A percentile compares a stretch with the other conserved stretches of the same genome.
Conservation (phyloP, 2,113 vertebrate species). For the Paracanthobrama guichenoti region DNA sequence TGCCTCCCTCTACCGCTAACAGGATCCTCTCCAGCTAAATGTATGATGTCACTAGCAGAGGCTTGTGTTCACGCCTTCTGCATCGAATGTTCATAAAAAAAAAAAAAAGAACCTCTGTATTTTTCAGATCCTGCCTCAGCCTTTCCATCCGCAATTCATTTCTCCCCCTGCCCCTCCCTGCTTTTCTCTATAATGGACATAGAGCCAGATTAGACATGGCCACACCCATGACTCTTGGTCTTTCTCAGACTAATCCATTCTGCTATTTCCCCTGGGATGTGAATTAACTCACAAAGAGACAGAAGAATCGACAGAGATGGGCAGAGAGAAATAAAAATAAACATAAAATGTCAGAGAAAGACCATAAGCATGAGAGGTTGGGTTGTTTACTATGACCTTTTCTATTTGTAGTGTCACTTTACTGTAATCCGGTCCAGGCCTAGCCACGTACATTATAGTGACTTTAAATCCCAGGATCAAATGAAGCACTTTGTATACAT, state of each 20-base stretch:
- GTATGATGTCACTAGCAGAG: slow-evolving; percentile 87
- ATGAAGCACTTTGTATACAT: slow-evolving; percentile 10
- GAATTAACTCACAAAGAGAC: slow-evolving; percentile 21
- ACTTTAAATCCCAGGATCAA: slow-evolving; percentile 47
- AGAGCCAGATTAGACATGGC: slow-evolving; percentile 64
- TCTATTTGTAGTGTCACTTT: slow-evolving; percentile 46
- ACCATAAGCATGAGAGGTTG: not conserved
- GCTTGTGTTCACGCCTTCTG: slow-evolving; percentile 61
- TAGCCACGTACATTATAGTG: slow-evolving; percentile 23
- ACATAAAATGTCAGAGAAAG: not conserved
- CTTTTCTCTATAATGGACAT: slow-evolving; percentile 45
- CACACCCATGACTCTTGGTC: slow-evolving; percentile 62
- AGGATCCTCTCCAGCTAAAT: slow-evolving; percentile 84
- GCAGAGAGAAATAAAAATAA: not conserved
- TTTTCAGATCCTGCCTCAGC: not conserved
- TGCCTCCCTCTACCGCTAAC: slow-evolving; percentile 67
- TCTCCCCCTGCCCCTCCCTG: slow-evolving; percentile 22
- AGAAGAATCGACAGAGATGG: not conserved
- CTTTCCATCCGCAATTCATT: slow-evolving; percentile 25
- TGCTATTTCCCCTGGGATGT: slow-evolving; percentile 55
- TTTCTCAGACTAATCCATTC: slow-evolving; percentile 64
- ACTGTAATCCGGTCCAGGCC: slow-evolving; percentile 22
- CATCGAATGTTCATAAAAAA: slow-evolving; percentile 10
- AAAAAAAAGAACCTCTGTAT: not conserved
- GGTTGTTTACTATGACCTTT: slow-evolving; percentile 16